phyloP scores from a whole-genome alignment of 2,113 vertebrate species.

The Cromileptes altivelis region DNA sequence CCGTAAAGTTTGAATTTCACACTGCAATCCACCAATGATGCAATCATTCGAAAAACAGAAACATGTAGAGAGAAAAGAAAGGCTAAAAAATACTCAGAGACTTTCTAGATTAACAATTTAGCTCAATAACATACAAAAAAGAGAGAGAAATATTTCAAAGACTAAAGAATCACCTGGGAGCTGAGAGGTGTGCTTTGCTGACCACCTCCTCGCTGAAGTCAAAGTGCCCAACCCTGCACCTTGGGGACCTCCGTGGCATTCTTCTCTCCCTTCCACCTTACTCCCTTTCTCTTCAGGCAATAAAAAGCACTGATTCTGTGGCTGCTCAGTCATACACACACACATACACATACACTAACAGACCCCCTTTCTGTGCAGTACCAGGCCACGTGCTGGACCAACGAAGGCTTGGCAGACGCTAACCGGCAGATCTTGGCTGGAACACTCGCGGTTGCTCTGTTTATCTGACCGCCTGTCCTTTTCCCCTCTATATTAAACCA shows the following conservation, averaged over 20 bases:
- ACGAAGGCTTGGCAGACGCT: slow-evolving; percentile 51
- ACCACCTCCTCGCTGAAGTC: slow-evolving; percentile 83
- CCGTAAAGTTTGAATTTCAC: neutral
- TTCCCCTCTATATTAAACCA: slow-evolving; percentile 59
- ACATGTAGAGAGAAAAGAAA: neutral
- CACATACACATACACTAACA: neutral
- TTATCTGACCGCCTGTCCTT: slow-evolving; percentile 69
- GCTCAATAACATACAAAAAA: neutral
- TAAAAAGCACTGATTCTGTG: slow-evolving; percentile 20
- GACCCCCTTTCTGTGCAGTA: slow-evolving; percentile 39
- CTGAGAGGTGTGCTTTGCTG: slow-evolving; percentile 55
- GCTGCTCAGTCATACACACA: slow-evolving; percentile 30
- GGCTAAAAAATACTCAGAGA: neutral
- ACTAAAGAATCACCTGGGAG: slow-evolving; percentile 66
- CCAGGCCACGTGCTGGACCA: slow-evolving; percentile 41
- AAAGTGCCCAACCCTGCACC: slow-evolving; percentile 77
- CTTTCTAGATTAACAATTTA: neutral
- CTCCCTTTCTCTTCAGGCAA: slow-evolving; percentile 30
- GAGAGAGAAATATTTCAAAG: neutral
- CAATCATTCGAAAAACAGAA: neutral
- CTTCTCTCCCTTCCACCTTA: slow-evolving; percentile 35
- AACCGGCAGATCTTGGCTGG: slow-evolving; percentile 65
- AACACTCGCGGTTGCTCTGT: slow-evolving; percentile 43
- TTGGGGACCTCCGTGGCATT: slow-evolving; percentile 77
- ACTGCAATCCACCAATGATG: neutral